Percentiles rank a stretch among this genome's conserved stretches.
These are phyloP conservation scores for Drosophila mimetica DNA, from an alignment of 2,888 invertebrate species.

Conservation along the genomic window DNA sequence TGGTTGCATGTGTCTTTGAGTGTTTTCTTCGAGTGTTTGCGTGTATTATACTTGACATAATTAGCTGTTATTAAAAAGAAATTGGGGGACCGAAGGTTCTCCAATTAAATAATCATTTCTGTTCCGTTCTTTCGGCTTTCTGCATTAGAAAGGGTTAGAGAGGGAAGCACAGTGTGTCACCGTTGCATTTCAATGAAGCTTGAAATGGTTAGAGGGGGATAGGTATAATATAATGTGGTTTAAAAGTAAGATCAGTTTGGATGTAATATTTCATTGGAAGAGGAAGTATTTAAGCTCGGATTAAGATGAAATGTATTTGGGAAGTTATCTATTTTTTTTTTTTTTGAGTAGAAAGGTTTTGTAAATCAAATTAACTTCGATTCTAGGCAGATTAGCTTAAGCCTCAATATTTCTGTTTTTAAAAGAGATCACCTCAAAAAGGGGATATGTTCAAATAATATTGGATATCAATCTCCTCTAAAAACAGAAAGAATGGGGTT, in stretches of 20 bases:
- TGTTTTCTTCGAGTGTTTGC: conserved; percentile 44
- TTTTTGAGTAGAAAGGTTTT: too few relatives aligned
- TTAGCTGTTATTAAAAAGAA: conserved; percentile 76
- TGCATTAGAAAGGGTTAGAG: conserved; percentile 3
- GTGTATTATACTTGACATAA: conserved; percentile 74
- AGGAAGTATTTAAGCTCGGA: conserved; percentile 16
- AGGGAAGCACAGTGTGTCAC: conserved; percentile 15
- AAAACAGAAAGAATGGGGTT: too few relatives aligned
- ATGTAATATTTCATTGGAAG: neutral
- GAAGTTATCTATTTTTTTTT: neutral
- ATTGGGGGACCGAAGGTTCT: conserved; percentile 60
- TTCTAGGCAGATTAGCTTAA: too few relatives aligned
- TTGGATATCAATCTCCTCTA: too few relatives aligned
- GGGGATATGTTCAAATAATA: too few relatives aligned
- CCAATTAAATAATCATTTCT: conserved; percentile 74
- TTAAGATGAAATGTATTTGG: neutral
- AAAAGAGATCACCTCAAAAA: too few relatives aligned
- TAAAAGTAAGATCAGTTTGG: neutral
- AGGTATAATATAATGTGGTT: neutral
- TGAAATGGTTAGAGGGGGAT: neutral
- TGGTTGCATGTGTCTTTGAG: conserved; percentile 35
- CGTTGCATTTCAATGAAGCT: conserved; percentile 15
- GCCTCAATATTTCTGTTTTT: too few relatives aligned
- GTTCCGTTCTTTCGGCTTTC: conserved; percentile 26
- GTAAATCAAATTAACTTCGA: too few relatives aligned